Base-by-base conservation (phyloP, 2,888 invertebrate genomes). In the Lysandra coridon region DNA sequence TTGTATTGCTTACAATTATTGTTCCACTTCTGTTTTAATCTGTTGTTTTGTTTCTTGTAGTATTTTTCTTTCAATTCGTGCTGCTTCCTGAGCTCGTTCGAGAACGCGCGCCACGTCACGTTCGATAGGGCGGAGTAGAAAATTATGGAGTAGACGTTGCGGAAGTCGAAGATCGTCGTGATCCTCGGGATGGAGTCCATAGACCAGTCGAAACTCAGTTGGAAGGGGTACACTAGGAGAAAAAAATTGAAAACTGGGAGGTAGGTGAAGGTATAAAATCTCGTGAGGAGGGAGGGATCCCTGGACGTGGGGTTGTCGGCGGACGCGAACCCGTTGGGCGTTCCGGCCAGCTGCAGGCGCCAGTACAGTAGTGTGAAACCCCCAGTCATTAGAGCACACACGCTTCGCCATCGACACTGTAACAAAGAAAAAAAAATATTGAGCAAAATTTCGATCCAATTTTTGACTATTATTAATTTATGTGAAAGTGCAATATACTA, bases 271-370 rank as follows among this genome's bases (percentile, higher is more conserved):
- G 99, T 99, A 86, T 98, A 96, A 80, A 97, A 95, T 83, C 99
- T 96, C 73, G 98, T 98, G 85, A 98, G 91, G 77, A 97, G 89
- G 79, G 97, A 97, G 76, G 97, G 96, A 84, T 97, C 97, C 87
- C 98, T 96, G n/a, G 99, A 97, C 53, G 99, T 97, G 0, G 99
- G 99, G 94, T 99, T 99, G 95, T 99, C 99, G 5, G 99, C 98
- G 64, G 97, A 97, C 77, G 99, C 98, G 90, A 99, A 99, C 83
- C 97, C 96, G 4, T 97, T 97, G 1, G 96, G 95, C 10, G 95
- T 96, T 79, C 96, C 96, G 84, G 98, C 97, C 82, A 98, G 95
- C 85, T 97, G 96, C 81, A 99, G 93, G 74, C 99, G 96, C 87
- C 97, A 96, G 83, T 96, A 96, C 57, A 98, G 93, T 82, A 98